These are phyloP conservation scores for Meteorus colon DNA, from an alignment of 2,888 invertebrate species.

Conservation along the genomic window DNA sequence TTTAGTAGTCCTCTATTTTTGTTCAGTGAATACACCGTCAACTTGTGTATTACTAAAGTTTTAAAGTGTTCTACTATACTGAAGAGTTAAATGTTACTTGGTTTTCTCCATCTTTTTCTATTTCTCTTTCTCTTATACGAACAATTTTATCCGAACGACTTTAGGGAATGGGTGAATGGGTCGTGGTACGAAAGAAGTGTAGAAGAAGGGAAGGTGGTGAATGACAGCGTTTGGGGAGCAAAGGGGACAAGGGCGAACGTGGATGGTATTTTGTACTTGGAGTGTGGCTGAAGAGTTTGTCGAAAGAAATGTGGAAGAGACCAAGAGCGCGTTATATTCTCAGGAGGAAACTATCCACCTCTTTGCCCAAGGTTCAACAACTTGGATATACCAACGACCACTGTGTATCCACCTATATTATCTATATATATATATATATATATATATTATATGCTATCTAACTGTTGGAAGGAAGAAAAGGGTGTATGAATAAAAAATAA, in stretches of 20 bases:
- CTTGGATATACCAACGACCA: conserved; percentile 18
- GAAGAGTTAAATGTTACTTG: not conserved
- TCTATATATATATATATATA: too few relatives aligned
- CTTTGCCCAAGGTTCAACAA: not conserved
- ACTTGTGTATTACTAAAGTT: conserved; percentile 27
- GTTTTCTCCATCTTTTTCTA: not conserved
- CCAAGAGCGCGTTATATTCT: not conserved
- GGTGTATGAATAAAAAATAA: conserved; percentile 20
- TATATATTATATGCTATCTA: too few relatives aligned
- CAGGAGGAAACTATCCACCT: not conserved
- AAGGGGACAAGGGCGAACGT: too few relatives aligned
- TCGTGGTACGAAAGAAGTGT: not conserved
- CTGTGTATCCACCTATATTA: too few relatives aligned
- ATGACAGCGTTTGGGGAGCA: not conserved
- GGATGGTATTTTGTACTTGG: not conserved
- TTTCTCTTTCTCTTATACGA: not conserved
- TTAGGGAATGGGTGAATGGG: not conserved
- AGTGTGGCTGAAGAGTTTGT: conserved; percentile 15
- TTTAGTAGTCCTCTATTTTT: not conserved
- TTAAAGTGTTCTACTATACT: not conserved
- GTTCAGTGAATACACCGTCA: conserved; percentile 13
- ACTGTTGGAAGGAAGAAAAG: conserved; percentile 3
- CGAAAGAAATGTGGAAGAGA: not conserved
- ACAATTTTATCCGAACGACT: not conserved
- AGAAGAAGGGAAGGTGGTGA: not conserved